phyloP scores from a whole-genome alignment of 2,113 vertebrate genomes.

The Scortum barcoo region DNA sequence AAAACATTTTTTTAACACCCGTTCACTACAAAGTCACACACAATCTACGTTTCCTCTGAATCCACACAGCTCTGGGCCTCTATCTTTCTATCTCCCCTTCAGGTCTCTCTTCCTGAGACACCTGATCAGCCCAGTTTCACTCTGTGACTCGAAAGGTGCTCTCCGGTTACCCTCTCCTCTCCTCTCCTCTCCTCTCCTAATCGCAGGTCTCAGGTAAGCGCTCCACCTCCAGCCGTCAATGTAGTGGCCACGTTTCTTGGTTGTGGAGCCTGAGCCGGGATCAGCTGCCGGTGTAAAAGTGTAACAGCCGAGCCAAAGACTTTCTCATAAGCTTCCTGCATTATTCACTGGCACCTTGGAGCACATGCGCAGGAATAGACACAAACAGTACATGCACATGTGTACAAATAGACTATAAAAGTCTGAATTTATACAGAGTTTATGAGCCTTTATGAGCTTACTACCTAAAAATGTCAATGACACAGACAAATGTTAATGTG shows the following conservation, averaged over 20 bases:
- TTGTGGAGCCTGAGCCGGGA: slow-evolving; percentile 27
- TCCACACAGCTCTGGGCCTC: slow-evolving; percentile 7
- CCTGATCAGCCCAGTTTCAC: slow-evolving; percentile 67
- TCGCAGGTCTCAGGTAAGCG: slow-evolving; percentile 28
- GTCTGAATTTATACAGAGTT: not conserved
- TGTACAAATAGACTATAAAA: not conserved
- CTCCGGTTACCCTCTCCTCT: slow-evolving; percentile 75
- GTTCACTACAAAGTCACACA: not conserved
- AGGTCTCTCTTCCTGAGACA: slow-evolving; percentile 60
- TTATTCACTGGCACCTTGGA: slow-evolving; percentile 60
- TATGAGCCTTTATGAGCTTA: not conserved
- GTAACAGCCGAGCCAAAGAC: slow-evolving; percentile 31
- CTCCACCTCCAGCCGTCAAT: not conserved
- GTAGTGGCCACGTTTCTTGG: not conserved
- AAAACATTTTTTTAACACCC: slow-evolving; percentile 15
- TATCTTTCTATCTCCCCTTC: slow-evolving; percentile 38
- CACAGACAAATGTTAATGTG: not conserved
- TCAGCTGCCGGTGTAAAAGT: slow-evolving; percentile 38
- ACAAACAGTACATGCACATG: not conserved
- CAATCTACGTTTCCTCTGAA: not conserved
- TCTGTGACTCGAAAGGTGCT: slow-evolving; percentile 44
- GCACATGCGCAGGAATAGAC: slow-evolving; percentile 23
- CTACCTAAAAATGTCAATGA: not conserved
- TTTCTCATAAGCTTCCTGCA: slow-evolving; percentile 59
- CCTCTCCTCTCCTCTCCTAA: no score